Conservation (phyloP, 2,888 invertebrate species). For the Aelia acuminata region DNA sequence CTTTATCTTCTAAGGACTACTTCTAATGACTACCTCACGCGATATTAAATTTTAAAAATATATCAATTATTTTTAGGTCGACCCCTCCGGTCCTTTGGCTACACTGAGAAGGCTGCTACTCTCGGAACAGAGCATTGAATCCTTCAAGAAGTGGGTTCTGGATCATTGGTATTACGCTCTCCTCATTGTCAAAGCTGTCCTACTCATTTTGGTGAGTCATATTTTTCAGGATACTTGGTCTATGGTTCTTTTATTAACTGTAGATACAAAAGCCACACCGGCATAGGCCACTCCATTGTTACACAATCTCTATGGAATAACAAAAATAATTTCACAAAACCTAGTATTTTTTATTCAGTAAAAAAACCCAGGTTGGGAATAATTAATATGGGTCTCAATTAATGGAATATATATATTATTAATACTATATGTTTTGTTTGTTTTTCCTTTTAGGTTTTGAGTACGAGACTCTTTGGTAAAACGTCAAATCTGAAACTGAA, state of each 20-base stretch:
- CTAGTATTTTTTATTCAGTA: no score
- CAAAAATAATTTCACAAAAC: no score
- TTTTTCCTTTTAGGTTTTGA: slow-evolving; percentile 72
- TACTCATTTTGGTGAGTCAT: slow-evolving; percentile 82
- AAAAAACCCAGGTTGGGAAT: no score
- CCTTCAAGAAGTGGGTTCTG: slow-evolving; percentile 88
- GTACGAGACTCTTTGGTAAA: slow-evolving; percentile 86
- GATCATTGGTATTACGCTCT: slow-evolving; percentile 93
- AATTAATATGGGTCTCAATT: no score
- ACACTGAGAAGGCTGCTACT: slow-evolving; percentile 88
- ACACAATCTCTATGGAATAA: no score
- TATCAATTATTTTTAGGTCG: slow-evolving; percentile 73
- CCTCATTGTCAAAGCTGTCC: slow-evolving; percentile 80
- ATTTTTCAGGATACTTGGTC: no score
- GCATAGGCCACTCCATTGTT: no score
- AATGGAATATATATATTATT: not conserved
- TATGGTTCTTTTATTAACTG: no score
- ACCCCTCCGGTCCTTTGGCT: slow-evolving; percentile 92
- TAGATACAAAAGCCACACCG: no score
- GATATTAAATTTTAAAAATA: not conserved
- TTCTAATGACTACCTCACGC: no score
- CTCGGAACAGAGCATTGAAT: slow-evolving; percentile 91
- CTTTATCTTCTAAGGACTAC: not conserved
- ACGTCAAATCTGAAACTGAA: slow-evolving; percentile 85
- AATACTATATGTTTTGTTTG: no score